A percentile compares a stretch with the other conserved stretches of the same genome.
Conservation (phyloP, 1,140 invertebrate species). For the Rhopalosiphum padi region DNA sequence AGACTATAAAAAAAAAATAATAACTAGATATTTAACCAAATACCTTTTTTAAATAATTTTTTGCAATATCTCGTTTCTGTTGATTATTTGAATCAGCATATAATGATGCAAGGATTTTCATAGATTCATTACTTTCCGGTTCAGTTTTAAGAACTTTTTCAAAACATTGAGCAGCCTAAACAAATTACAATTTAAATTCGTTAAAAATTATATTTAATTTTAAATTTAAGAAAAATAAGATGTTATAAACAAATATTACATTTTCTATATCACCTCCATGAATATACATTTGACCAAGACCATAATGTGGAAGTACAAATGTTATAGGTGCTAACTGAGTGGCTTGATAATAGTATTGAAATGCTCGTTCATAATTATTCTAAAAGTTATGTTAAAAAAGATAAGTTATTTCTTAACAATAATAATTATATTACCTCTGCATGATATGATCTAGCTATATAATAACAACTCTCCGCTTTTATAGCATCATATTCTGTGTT, state of each 20-base stretch:
- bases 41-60: slow-evolving; percentile 85
- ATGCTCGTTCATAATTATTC: slow-evolving; percentile 95
- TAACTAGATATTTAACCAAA: background rate
- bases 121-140: slow-evolving; percentile 98
- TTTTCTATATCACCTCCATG: slow-evolving; percentile 96
- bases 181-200: slow-evolving; percentile 57
- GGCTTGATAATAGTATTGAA: slow-evolving; percentile 99
- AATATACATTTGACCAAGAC: slow-evolving; percentile 99
- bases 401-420: background rate
- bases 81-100: slow-evolving; percentile 91
- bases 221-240: too few relatives aligned
- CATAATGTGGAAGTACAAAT: slow-evolving; percentile 97
- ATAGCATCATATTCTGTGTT: slow-evolving; percentile 99
- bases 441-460: slow-evolving; percentile 94
- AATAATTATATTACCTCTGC: slow-evolving; percentile 72
- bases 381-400: slow-evolving; percentile 63
- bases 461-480: slow-evolving; percentile 98
- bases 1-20: background rate
- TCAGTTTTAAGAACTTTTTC: slow-evolving; percentile 98
- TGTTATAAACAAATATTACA: slow-evolving; percentile 67
- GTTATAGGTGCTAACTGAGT: slow-evolving; percentile 94
- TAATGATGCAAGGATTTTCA: slow-evolving; percentile 97
- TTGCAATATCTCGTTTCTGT: slow-evolving; percentile 90
- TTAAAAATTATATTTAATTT: too few relatives aligned
- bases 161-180: slow-evolving; percentile 94